phyloP scores from a whole-genome alignment of 2,797 vertebrate genomes.

The Percopsis omiscomaycus region DNA sequence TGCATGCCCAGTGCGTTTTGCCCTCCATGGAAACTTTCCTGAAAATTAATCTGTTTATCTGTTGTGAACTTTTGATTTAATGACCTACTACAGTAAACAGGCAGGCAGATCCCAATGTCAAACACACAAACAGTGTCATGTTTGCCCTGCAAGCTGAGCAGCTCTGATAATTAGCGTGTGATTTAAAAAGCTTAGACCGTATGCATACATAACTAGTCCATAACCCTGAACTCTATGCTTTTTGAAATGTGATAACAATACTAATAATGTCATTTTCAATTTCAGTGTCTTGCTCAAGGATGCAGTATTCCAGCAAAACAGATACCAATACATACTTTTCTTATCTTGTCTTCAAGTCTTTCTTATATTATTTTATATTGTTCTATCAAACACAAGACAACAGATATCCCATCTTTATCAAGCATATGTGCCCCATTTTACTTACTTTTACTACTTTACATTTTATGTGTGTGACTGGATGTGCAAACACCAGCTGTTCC shows the following conservation, averaged over 20 bases:
- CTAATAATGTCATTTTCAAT: slow-evolving; percentile 7
- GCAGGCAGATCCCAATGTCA: slow-evolving; percentile 48
- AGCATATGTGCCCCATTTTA: slow-evolving; percentile 1
- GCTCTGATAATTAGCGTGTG: slow-evolving; percentile 58
- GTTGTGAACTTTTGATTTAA: slow-evolving; percentile 41
- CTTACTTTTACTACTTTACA: neutral
- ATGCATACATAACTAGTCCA: slow-evolving; percentile 36
- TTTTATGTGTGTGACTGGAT: neutral
- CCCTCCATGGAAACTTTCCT: slow-evolving; percentile 35
- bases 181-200: slow-evolving; percentile 48
- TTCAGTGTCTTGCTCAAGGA: too few species aligned
- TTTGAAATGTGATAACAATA: slow-evolving; percentile 9
- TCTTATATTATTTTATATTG: too few species aligned
- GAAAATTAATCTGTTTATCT: slow-evolving; percentile 42
- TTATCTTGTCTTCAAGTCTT: too few species aligned
- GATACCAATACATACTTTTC: too few species aligned
- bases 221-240: slow-evolving; percentile 7
- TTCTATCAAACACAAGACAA: neutral
- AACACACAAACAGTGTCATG: slow-evolving; percentile 56
- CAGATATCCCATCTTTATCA: neutral
- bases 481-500: slow-evolving; percentile 29
- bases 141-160: slow-evolving; percentile 63
- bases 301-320: too few species aligned
- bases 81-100: slow-evolving; percentile 54
- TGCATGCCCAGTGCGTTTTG: slow-evolving; percentile 11